Base-by-base conservation (phyloP, 2,888 invertebrate genomes). In the Neoitamus cyanurus region DNA sequence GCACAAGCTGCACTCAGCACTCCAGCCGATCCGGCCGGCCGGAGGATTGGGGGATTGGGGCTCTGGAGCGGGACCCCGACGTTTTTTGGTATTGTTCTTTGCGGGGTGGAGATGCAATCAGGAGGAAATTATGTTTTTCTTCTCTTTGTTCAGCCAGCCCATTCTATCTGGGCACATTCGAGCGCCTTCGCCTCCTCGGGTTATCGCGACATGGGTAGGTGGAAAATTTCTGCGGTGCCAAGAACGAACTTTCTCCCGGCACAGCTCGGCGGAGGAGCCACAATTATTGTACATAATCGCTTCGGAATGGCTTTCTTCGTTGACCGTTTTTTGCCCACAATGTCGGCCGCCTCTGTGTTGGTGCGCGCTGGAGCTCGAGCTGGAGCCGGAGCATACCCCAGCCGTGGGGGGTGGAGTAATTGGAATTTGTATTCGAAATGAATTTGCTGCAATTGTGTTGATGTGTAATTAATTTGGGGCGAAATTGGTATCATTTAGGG, bases 391-490 rank as follows among this genome's bases (percentile, higher is more conserved):
- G 5, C 31, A 15, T n/a, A n/a, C 6, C 30, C 13, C 9, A 15
- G 6, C 20, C 30, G 15, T n/a, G 58, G 70, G 77, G 68, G 69
- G 70, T 68, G 48, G 83, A 34, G 73, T 70, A 30, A 31, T 31
- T 42, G 42, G 77, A 77, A 77, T 77, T 77, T 77, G 77, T 78
- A 78, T 78, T 78, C 78, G 48, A 78, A 42, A 84, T 68, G 83
- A 83, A 85, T 85, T 86, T 85, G 68, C 36, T 85, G 85, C 25
- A 82, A 84, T 84, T 86, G 86, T 85, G 85, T 86, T 86, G 75
- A 86, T 42, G 42, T 85, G 82, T 86, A 86, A 87, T 87, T 87
- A 87, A 86, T 87, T 87, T 87, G 86, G 72, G 86, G 85, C 85
- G 85, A 86, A 85, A 86, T 84, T 84, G 84, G 42, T 84, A 69